Percentiles rank a stretch among this genome's conserved stretches.
Evolutionary conservation across 2,888 invertebrate species (phyloP).

Genomic region (Limnephilus auricula): DNA sequence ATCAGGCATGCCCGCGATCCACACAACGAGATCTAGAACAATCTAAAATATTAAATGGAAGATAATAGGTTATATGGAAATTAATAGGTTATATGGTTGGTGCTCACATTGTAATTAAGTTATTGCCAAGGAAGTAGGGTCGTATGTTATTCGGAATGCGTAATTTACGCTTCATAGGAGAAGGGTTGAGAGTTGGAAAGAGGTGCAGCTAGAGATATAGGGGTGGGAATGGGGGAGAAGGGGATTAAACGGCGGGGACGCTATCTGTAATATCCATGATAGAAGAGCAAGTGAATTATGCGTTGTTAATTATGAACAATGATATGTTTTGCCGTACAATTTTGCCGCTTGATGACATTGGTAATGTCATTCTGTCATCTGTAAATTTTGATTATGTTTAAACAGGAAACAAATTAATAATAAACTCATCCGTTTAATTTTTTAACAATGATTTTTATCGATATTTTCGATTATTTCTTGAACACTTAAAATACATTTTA

Average conservation of each 20-base stretch:
- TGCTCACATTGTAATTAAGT: conserved; percentile 64
- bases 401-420: neutral
- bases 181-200: conserved; percentile 6
- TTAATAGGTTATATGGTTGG: conserved; percentile 64
- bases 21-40: conserved; percentile 55
- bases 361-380: neutral
- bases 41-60: conserved; percentile 64
- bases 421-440: neutral
- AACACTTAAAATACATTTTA: no score
- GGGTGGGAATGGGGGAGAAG: neutral
- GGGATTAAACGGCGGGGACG: conserved; percentile 38
- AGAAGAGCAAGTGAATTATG: conserved; percentile 60
- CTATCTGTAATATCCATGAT: conserved; percentile 60
- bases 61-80: conserved; percentile 65
- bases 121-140: conserved; percentile 66
- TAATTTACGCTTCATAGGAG: conserved; percentile 58
- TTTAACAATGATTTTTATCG: no score
- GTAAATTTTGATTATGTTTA: neutral
- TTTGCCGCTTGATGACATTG: neutral
- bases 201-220: neutral
- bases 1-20: conserved; percentile 37
- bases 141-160: conserved; percentile 65
- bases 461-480: no score
- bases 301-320: conserved; percentile 53
- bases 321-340: neutral